A percentile compares a stretch with the other conserved stretches of the same genome.
Evolutionary conservation across 2,797 vertebrate species (phyloP).

Genomic region (Catharus ustulatus): DNA sequence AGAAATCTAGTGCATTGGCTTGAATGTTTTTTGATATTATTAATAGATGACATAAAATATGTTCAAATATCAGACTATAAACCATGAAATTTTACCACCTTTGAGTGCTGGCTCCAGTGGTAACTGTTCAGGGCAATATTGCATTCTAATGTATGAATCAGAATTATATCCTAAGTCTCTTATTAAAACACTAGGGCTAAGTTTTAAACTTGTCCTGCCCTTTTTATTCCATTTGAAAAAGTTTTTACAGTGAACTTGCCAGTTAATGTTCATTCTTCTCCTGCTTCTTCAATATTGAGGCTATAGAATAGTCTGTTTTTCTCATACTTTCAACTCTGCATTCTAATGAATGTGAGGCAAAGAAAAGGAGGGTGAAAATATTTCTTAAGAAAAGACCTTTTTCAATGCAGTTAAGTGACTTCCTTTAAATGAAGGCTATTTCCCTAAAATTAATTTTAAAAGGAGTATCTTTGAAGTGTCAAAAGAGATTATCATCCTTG

Average conservation of each 20-base stretch:
- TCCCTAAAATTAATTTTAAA: neutral
- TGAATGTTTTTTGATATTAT: neutral
- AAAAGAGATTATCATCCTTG: neutral
- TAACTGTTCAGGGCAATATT: neutral
- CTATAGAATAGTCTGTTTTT: conserved; percentile 46
- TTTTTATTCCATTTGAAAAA: conserved; percentile 7
- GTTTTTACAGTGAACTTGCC: neutral
- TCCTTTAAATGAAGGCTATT: neutral
- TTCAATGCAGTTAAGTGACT: neutral
- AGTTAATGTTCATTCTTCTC: conserved; percentile 26
- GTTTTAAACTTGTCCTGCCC: neutral
- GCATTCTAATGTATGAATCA: neutral
- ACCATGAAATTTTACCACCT: neutral
- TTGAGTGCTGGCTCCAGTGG: neutral
- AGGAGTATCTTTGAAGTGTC: neutral
- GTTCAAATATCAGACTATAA: neutral
- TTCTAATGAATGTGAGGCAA: conserved; percentile 33
- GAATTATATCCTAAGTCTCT: neutral
- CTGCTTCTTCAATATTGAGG: neutral
- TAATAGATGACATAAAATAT: neutral
- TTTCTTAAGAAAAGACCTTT: neutral
- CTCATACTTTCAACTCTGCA: conserved; percentile 35
- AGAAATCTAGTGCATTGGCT: neutral
- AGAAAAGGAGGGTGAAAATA: neutral
- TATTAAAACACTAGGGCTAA: neutral